Evolutionary conservation across 2,113 vertebrate species (phyloP).

Genomic region (Nycticebus coucang): DNA sequence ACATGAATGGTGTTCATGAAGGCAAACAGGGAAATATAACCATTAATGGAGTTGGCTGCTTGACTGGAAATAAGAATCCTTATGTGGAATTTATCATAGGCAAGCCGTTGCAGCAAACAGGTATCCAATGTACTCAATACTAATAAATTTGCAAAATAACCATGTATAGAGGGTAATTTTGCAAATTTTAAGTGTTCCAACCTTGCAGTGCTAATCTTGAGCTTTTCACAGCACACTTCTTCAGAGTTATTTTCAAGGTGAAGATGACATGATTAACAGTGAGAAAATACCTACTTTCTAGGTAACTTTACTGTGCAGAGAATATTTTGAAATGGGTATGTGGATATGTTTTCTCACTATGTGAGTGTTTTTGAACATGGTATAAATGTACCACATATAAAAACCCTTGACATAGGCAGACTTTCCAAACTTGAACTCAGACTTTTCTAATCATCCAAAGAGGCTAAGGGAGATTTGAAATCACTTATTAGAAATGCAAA

Average conservation of each 20-base stretch:
- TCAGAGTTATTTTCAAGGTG: neutral
- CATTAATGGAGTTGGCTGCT: neutral
- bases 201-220: neutral
- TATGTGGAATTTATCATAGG: neutral
- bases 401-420: neutral
- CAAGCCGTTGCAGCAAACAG: neutral
- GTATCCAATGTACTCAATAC: no score
- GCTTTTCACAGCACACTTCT: neutral
- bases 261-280: neutral
- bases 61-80: neutral
- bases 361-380: neutral
- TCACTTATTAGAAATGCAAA: slow-evolving; percentile 4
- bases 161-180: neutral
- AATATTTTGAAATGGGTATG: neutral
- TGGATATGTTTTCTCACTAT: neutral
- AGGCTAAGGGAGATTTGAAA: neutral
- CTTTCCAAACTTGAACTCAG: neutral
- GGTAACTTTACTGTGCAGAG: neutral
- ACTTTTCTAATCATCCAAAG: neutral
- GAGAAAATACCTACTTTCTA: neutral
- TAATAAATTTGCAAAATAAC: no score
- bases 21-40: neutral
- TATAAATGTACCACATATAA: neutral
- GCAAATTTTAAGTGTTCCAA: neutral
- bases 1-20: neutral